These are phyloP conservation scores for Acanthornis magna DNA, from an alignment of 2,797 vertebrate genomes.

Conservation along the genomic window DNA sequence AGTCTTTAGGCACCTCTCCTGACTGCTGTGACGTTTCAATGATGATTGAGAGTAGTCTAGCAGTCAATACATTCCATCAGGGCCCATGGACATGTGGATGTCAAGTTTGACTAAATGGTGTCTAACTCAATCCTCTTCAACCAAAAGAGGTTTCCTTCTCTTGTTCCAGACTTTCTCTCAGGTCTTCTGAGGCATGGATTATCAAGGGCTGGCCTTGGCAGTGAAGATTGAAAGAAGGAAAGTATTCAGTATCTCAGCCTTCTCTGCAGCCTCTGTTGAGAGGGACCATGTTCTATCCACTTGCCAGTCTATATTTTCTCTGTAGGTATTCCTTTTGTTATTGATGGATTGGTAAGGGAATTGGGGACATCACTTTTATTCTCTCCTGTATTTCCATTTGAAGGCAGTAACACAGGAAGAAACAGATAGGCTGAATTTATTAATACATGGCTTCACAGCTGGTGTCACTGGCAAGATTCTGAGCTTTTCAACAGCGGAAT, in stretches of 20 bases:
- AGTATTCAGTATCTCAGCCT: not conserved
- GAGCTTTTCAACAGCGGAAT: not conserved
- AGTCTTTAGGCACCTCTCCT: not conserved
- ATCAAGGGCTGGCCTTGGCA: not conserved
- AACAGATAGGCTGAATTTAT: not conserved
- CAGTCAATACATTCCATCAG: not conserved
- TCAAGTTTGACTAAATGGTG: not conserved
- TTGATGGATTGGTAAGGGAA: not conserved
- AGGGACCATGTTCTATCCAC: not conserved
- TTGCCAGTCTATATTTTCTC: not conserved
- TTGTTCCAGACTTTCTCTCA: not conserved
- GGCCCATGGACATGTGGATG: not conserved
- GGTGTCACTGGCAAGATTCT: not conserved
- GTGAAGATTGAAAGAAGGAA: not conserved
- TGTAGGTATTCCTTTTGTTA: not conserved
- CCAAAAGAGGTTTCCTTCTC: not conserved
- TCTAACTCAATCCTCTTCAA: not conserved
- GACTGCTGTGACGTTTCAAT: not conserved
- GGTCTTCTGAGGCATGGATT: not conserved
- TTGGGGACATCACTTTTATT: not conserved
- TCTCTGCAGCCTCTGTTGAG: not conserved
- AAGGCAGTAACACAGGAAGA: not conserved
- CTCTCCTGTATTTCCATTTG: not conserved
- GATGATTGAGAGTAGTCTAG: not conserved
- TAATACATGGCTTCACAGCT: rapidly evolving